phyloP scores from a whole-genome alignment of 2,797 vertebrate species.

The Enteromius treurensis region DNA sequence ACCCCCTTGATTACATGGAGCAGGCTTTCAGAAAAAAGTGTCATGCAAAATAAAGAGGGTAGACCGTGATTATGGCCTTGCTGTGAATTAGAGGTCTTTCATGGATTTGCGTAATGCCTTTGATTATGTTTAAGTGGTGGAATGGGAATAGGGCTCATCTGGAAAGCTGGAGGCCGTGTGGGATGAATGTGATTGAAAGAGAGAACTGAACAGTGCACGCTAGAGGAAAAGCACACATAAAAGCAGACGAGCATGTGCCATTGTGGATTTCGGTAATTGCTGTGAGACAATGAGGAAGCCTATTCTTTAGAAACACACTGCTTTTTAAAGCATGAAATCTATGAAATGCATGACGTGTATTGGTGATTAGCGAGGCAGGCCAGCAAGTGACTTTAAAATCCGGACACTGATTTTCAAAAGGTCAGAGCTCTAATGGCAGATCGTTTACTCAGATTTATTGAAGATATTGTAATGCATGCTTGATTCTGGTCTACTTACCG shows the following conservation, averaged over 20 bases:
- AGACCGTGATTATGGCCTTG: conserved; percentile 35
- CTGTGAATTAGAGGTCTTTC: conserved; percentile 51
- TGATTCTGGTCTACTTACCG: not conserved
- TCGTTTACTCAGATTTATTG: conserved; percentile 30
- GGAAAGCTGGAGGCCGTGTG: conserved; percentile 37
- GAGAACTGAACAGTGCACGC: not conserved
- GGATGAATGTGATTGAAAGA: conserved; percentile 32
- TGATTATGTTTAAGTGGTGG: conserved; percentile 47
- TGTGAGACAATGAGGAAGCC: conserved; percentile 30
- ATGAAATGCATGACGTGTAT: conserved; percentile 48
- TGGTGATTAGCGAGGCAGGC: conserved; percentile 46
- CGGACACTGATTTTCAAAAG: conserved; percentile 44
- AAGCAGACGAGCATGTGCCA: conserved; percentile 14
- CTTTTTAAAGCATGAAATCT: conserved; percentile 51
- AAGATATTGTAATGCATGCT: conserved; percentile 28
- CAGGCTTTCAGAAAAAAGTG: conserved; percentile 48
- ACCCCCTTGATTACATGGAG: conserved; percentile 24
- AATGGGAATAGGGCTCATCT: conserved; percentile 41
- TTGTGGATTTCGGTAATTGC: conserved; percentile 40
- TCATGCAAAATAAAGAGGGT: conserved; percentile 43
- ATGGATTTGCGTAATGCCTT: conserved; percentile 49
- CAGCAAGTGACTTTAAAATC: conserved; percentile 32
- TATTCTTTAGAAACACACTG: conserved; percentile 36
- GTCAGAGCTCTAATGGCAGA: conserved; percentile 35
- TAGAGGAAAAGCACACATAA: conserved; percentile 36